phyloP scores from a whole-genome alignment of 2,888 invertebrate species.

The Mayetiola destructor region DNA sequence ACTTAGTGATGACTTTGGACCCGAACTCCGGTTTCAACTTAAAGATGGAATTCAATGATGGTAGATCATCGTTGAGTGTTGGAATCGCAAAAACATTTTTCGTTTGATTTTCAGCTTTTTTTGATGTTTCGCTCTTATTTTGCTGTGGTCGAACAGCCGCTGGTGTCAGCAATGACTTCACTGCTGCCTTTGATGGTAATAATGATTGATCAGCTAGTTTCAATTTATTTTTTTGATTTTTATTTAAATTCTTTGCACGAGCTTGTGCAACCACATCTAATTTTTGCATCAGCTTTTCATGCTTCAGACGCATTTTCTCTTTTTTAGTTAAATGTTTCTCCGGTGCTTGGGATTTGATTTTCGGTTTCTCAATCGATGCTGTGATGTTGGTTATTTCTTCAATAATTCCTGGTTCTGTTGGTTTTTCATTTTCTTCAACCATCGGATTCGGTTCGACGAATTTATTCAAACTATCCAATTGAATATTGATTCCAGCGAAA shows the following conservation, averaged over 20 bases:
- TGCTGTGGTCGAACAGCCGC: not conserved
- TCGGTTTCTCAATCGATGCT: too few species aligned
- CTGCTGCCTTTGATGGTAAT: not conserved
- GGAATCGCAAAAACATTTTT: not conserved
- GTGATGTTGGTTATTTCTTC: too few species aligned
- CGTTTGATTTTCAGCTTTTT: not conserved
- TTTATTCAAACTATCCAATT: not conserved
- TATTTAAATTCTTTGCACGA: not conserved
- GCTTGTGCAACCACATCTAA: not conserved
- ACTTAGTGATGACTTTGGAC: too few species aligned
- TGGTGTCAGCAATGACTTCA: not conserved
- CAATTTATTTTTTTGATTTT: not conserved
- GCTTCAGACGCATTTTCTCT: not conserved
- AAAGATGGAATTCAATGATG: not conserved
- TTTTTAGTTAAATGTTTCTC: not conserved
- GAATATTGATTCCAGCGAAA: not conserved
- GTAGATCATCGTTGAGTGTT: constrained; percentile 4
- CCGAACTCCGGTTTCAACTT: not conserved
- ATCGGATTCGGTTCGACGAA: not conserved
- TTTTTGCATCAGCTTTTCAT: constrained; percentile 3
- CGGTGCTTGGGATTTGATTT: too few species aligned
- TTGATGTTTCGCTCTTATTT: not conserved
- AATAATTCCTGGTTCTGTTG: not conserved
- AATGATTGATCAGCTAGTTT: not conserved
- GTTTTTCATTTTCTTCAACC: not conserved